Evolutionary conservation across 2,888 invertebrate species (phyloP).

Genomic region (Philhelius pedissequus): DNA sequence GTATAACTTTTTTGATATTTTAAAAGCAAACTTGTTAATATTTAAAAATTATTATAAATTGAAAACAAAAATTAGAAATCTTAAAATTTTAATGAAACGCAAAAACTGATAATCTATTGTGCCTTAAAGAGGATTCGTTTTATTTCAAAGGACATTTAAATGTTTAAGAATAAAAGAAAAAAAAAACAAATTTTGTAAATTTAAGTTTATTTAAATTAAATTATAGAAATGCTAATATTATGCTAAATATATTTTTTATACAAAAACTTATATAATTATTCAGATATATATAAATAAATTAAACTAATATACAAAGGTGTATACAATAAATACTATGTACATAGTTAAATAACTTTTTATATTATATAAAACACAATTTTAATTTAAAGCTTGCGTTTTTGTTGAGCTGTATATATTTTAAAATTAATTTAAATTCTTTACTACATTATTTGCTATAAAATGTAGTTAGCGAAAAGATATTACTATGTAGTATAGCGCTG

Average conservation of each 20-base stretch:
- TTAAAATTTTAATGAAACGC: conserved; percentile 1
- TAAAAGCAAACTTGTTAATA: conserved; percentile 52
- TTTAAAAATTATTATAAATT: conserved; percentile 41
- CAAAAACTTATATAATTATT: conserved; percentile 68
- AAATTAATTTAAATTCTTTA: conserved; percentile 37
- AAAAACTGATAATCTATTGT: conserved; percentile 62
- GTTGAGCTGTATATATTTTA: conserved; percentile 75
- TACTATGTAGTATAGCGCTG: conserved; percentile 64
- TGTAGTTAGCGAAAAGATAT: conserved; percentile 65
- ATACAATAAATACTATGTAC: conserved; percentile 31
- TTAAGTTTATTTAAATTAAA: conserved; percentile 75
- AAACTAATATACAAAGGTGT: conserved; percentile 15
- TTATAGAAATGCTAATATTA: conserved; percentile 59
- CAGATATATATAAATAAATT: conserved; percentile 26
- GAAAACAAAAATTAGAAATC: conserved; percentile 19
- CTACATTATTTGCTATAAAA: conserved; percentile 25
- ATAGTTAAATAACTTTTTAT: conserved; percentile 60
- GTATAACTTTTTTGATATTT: conserved; percentile 25
- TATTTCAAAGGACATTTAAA: conserved; percentile 32
- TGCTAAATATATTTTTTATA: conserved; percentile 71
- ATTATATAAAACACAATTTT: conserved; percentile 23
- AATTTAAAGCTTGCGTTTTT: conserved; percentile 77
- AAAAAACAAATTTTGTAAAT: conserved; percentile 58
- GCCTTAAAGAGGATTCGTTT: conserved; percentile 63
- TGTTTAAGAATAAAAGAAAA: conserved; percentile 23